Evolutionary conservation across 2,797 vertebrate genomes (phyloP).

Genomic region (Neosilurus mollespiculum): DNA sequence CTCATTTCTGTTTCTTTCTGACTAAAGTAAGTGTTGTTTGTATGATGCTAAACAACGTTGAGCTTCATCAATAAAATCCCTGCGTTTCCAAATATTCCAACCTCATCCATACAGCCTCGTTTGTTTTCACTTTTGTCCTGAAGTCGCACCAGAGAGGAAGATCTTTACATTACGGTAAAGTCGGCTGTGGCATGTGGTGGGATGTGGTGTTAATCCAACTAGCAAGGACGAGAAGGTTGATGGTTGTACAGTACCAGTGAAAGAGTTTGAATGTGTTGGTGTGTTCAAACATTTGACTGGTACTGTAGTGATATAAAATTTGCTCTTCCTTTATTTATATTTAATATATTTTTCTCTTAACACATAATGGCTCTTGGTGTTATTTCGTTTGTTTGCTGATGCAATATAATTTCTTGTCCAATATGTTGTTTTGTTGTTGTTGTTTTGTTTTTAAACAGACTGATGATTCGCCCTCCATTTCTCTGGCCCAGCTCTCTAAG

Average conservation of each 20-base stretch:
- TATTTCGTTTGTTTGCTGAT: conserved; percentile 22
- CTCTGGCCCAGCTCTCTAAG: conserved; percentile 91
- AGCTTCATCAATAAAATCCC: conserved; percentile 62
- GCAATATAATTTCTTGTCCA: conserved; percentile 73
- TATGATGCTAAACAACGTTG: conserved; percentile 51
- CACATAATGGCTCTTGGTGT: not conserved
- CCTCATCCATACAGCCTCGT: conserved; percentile 55
- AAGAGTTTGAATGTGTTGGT: not conserved
- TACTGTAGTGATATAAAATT: not conserved
- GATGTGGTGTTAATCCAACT: not conserved
- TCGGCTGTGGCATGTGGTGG: not conserved
- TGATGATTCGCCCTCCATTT: conserved; percentile 87
- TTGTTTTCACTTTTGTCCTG: conserved; percentile 55
- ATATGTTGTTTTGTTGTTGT: conserved; percentile 77
- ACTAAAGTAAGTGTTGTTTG: conserved; percentile 12
- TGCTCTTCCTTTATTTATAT: not conserved
- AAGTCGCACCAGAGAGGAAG: not conserved
- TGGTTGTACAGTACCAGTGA: too few species aligned
- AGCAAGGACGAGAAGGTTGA: not conserved
- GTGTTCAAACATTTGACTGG: too few species aligned
- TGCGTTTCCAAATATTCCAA: conserved; percentile 49
- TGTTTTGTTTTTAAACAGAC: conserved; percentile 84
- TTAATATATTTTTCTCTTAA: not conserved
- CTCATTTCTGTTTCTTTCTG: not conserved
- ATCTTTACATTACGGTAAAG: conserved; percentile 18